A percentile compares a stretch with the other conserved stretches of the same genome.
Conservation (phyloP, 2,797 vertebrate genomes). For the Schizothorax lantsangensis region DNA sequence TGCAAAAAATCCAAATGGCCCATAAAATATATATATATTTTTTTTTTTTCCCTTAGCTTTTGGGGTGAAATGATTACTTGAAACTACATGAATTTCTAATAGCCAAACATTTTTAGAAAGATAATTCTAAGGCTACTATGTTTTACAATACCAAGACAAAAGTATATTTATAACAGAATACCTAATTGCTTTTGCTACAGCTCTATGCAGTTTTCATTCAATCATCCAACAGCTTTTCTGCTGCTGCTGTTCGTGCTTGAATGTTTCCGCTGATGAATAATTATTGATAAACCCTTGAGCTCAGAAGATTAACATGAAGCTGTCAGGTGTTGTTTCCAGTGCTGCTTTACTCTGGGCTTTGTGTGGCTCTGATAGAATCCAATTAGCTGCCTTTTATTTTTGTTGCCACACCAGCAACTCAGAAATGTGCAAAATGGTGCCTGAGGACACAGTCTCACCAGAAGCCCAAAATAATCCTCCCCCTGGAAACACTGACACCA, state of each 20-base stretch:
- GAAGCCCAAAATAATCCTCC: slow-evolving; percentile 23
- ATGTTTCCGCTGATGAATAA: slow-evolving; percentile 11
- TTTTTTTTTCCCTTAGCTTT: neutral
- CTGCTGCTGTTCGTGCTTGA: neutral
- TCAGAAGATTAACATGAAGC: slow-evolving; percentile 1
- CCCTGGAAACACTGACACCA: slow-evolving; percentile 26
- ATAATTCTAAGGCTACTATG: neutral
- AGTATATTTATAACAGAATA: neutral
- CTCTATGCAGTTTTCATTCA: neutral
- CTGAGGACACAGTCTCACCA: slow-evolving; percentile 16
- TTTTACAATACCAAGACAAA: neutral
- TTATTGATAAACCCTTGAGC: slow-evolving; percentile 19
- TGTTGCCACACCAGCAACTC: neutral
- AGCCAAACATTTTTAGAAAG: neutral
- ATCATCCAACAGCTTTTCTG: neutral
- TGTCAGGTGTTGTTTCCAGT: neutral
- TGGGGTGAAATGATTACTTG: neutral
- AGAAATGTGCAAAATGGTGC: slow-evolving; percentile 33
- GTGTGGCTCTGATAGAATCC: neutral
- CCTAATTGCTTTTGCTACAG: neutral
- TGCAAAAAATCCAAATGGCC: neutral
- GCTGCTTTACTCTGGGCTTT: neutral
- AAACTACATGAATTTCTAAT: neutral
- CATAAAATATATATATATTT: neutral
- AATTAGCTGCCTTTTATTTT: slow-evolving; percentile 21